Evolutionary conservation across 2,888 invertebrate species (phyloP), one percentile per base, ranked within the genome.

Genomic region (Thereva nobilitata): DNA sequence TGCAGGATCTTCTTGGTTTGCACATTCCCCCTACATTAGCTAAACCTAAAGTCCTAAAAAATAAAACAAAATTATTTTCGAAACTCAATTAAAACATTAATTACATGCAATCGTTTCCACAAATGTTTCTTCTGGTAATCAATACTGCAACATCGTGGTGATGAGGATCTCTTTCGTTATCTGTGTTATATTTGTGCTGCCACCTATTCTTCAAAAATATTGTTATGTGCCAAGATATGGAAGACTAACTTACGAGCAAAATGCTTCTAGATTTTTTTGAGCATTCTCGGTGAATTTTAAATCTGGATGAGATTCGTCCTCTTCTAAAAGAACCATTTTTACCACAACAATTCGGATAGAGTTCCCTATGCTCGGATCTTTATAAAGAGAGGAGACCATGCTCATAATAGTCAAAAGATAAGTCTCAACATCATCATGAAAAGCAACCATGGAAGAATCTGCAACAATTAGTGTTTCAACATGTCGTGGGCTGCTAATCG

Each of bases 381-480:
- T 89, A 79, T 91, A 93, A n/a, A 93, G 81, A 2, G 89, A 86
- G 5, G 91, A 91, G 37, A 89, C 95, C 92, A 95, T 94, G 79
- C 95, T 95, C 93, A 95, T 93, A 72, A 95, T 90, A 61, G 94
- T 94, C 63, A 95, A 84, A 38, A 95, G 86, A 80, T 95, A 95
- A 5, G 89, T 91, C 78, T 92, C 90, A 72, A 93, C 86, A 76
- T 91, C 91, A 74, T 89, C 88, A 81, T 95, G 94, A 78, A 93
- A 94, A 63, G 90, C 88, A 72, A 91, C 88, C 93, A 95, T 94
- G 72, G 89, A 89, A 65, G 87, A 85, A 82, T 95, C 95, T 44
- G 94, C 94, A 61, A 95, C 95, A 63, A 95, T 86, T 65, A 95
- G 83, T 0, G 92, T 90, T 81, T 95, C 95, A 45, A 95, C 93